Conservation (phyloP, 30 jellyfish, hydroid and myxozoan species). For the Pseudorhiza aurosa region DNA sequence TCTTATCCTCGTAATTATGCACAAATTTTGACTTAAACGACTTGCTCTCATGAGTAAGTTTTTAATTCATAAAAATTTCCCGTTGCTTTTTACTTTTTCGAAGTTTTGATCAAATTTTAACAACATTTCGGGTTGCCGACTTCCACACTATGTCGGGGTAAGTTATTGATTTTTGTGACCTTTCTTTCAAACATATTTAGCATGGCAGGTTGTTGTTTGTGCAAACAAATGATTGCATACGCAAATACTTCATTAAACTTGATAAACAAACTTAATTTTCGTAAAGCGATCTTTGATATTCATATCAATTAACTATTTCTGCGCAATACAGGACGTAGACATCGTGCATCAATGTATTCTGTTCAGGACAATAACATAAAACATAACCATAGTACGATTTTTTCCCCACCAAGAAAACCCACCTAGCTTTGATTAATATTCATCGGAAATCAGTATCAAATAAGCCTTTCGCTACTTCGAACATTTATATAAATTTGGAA, state of each 20-base stretch:
- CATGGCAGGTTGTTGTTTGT: slow-evolving; percentile 45
- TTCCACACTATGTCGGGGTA: not conserved
- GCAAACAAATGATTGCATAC: not conserved
- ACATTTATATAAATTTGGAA: too few relatives aligned
- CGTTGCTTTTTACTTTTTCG: not conserved
- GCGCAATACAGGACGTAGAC: too few relatives aligned
- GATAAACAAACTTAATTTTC: not conserved
- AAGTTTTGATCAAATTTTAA: not conserved
- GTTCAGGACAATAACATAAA: too few relatives aligned
- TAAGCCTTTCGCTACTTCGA: too few relatives aligned
- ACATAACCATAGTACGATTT: too few relatives aligned
- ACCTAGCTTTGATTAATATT: too few relatives aligned
- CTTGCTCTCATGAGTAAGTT: not conserved
- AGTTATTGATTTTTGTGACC: not conserved
- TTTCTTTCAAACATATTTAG: not conserved
- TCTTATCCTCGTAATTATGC: not conserved
- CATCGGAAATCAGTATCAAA: too few relatives aligned
- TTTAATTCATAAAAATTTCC: not conserved
- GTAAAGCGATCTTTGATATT: too few relatives aligned
- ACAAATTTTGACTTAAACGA: not conserved
- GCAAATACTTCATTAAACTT: not conserved
- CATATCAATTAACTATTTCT: too few relatives aligned
- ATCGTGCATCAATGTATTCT: too few relatives aligned
- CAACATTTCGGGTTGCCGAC: not conserved
- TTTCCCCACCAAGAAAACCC: too few relatives aligned